Evolutionary conservation across 2,113 vertebrate genomes (phyloP).

Genomic region (Rhipidura dahli): DNA sequence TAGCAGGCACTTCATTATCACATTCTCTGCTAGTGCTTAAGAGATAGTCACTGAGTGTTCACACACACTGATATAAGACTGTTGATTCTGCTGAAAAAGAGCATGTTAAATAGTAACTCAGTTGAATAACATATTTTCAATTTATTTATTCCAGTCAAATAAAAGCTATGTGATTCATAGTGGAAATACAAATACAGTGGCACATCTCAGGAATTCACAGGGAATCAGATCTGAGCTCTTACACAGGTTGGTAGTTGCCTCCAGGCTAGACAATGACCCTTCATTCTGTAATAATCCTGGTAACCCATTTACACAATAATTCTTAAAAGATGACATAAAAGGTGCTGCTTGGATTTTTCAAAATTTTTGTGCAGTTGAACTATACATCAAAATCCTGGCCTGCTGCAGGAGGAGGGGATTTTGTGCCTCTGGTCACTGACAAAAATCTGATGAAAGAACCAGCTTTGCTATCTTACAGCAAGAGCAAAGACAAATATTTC

Average conservation of each 20-base stretch:
- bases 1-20: constrained; percentile 51
- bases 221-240: background rate
- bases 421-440: background rate
- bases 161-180: background rate
- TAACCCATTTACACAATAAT: background rate
- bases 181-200: background rate
- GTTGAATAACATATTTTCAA: constrained; percentile 19
- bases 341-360: background rate
- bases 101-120: constrained; percentile 43
- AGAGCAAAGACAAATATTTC: constrained; percentile 8
- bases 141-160: constrained; percentile 40
- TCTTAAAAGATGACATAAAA: background rate
- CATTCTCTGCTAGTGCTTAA: constrained; percentile 38
- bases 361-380: background rate
- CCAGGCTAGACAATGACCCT: background rate
- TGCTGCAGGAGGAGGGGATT: background rate
- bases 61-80: constrained; percentile 57
- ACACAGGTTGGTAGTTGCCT: background rate
- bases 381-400: background rate
- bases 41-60: constrained; percentile 61
- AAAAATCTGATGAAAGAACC: background rate
- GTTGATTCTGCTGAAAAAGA: constrained; percentile 51
- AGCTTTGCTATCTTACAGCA: constrained; percentile 14
- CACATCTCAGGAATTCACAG: background rate
- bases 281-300: background rate